Base-by-base conservation (phyloP, 2,113 vertebrate species). In the Pseudopipra pipra region DNA sequence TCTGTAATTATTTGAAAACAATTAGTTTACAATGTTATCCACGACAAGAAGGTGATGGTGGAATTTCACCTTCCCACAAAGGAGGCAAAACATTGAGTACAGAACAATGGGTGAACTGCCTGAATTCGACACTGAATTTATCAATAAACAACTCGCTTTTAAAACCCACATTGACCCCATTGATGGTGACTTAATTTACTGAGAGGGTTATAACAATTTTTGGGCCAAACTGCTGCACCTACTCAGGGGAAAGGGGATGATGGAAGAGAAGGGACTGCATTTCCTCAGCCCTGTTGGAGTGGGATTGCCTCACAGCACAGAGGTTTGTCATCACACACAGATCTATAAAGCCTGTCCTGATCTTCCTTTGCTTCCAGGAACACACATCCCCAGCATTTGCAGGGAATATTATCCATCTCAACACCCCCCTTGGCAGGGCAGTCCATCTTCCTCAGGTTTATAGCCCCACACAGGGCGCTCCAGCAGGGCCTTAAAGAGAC, bases 351-450 rank as follows among this genome's bases (percentile, higher is more conserved):
- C 35, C 62, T 14, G 44, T 31, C 77, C 65, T 59, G 31, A 65
- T 59, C 58, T 68, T 62, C 82, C 84, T 15, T 11, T 66, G 71
- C 68, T 91, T 85, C 79, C 83, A 65, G 87, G 47, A 82, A 71
- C n/a, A 46, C 62, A 22, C 22, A 80, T 1, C 7, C n/a, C 87
- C 47, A 27, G 65, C 51, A 56, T 21, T 81, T 63, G 90, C 39
- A 66, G 1, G 41, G 76, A 80, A 85, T 47, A n/a, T 87, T 90
- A 82, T 94, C 85, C 33, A 23, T 87, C 91, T 14, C 78, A 79
- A 94, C 71, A 62, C 54, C 85, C 63, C 94, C 94, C 93, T 67
- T 94, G 95, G 88, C 85, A 95, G 87, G 49, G 46, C 65, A 77
- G 87, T 59, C 55, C 90, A 80, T 95, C 89, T 84, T 75, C 88